A percentile compares a stretch with the other conserved stretches of the same genome.
phyloP scores from a whole-genome alignment of 2,888 invertebrate species.

The Drosophila colorata region DNA sequence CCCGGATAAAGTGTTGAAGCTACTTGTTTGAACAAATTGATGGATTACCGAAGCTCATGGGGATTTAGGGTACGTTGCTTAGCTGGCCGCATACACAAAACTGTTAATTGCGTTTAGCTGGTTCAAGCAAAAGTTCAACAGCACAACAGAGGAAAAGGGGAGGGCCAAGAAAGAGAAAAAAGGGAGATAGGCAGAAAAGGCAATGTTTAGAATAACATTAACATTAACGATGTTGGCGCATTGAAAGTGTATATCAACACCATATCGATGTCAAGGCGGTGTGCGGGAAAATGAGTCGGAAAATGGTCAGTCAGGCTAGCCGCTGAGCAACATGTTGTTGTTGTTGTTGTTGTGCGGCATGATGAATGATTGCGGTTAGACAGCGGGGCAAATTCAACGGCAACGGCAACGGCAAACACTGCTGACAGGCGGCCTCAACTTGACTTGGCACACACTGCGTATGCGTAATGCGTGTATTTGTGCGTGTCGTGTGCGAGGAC shows the following conservation, averaged over 20 bases:
- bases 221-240: constrained; percentile 61
- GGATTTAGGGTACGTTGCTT: constrained; percentile 37
- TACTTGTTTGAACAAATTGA: constrained; percentile 52
- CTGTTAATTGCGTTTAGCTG: constrained; percentile 58
- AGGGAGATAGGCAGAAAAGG: neutral
- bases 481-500: constrained; percentile 4
- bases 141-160: neutral
- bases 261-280: constrained; percentile 69
- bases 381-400: constrained; percentile 16
- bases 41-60: constrained; percentile 62
- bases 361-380: constrained; percentile 75
- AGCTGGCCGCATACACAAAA: constrained; percentile 27
- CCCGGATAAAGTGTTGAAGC: constrained; percentile 50
- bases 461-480: constrained; percentile 59
- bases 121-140: constrained; percentile 25
- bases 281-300: constrained; percentile 52
- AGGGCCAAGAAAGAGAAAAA: neutral
- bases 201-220: constrained; percentile 42
- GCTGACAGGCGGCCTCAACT: constrained; percentile 63
- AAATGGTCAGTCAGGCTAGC: constrained; percentile 51
- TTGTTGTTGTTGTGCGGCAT: constrained; percentile 55
- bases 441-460: constrained; percentile 56
- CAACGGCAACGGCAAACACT: constrained; percentile 44
- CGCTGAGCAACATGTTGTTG: constrained; percentile 52
- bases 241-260: constrained; percentile 65